Base-by-base conservation (phyloP, 2,888 invertebrate genomes). In the Stegophylla sp. region DNA sequence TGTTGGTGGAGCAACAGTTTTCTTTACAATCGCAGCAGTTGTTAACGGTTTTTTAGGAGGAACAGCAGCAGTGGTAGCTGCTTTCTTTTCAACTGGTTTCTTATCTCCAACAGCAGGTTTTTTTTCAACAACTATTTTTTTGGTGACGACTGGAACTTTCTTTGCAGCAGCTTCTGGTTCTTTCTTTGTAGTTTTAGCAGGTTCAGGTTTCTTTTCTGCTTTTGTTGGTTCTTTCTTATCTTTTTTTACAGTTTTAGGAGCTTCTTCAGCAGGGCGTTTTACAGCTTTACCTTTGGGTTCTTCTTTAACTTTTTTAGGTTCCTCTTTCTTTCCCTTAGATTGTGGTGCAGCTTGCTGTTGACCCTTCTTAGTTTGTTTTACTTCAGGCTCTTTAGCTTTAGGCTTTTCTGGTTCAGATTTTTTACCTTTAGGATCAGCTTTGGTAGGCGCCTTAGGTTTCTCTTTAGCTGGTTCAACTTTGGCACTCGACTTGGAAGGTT, bases 1-100 rank as follows among this genome's bases (percentile, higher is more conserved):
- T 43, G 82, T 51, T 17, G 87, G 84, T 90, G 90, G 88, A 90
- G 85, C 88, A 88, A 86, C 87, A 88, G 87, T 88, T 89, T 87
- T 87, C 85, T 85, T 88, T 87, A 85, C 88, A 88, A 86, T 88
- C 1, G 43, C 61, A 26, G 75, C 81, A 26, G 71, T 64, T 26
- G 82, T 73, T 28, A 81, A 74, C 3, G 74, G 51, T 75, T 83
- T 82, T 71, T 83, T 83, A n/a, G 83, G 51, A 28, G 83, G 34
- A 61, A 77, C 66, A 23, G 79, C 76, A 43, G 84, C 82, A 26
- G 84, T 69, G 23, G 84, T 82, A 48, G 83, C 81, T 10, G 61
- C 43, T 82, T 82, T 82, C 71, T 83, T 43, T 41, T 72, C 69
- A 28, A 53, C 66, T 41, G 69, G 23, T 28, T 64, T 66, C 17